A percentile compares a stretch with the other conserved stretches of the same genome.
Evolutionary conservation across 1,140 invertebrate genomes (phyloP).

Genomic region (Brachionus calyciflorus): DNA sequence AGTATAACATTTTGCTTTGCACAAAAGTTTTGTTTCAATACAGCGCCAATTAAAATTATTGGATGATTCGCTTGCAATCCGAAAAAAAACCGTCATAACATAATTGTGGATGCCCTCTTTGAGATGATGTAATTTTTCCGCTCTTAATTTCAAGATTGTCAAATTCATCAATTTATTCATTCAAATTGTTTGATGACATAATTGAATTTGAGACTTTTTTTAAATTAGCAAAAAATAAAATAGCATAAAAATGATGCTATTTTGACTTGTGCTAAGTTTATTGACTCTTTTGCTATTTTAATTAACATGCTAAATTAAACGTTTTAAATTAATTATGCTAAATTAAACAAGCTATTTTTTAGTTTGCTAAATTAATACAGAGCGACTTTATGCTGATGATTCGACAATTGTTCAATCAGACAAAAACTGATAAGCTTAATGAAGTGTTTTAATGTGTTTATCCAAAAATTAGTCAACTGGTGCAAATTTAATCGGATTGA

Average conservation of each 20-base stretch:
- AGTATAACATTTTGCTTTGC: conserved; percentile 1
- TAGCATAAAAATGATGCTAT: not conserved
- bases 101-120: not conserved
- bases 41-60: not conserved
- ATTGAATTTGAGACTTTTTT: too few species aligned
- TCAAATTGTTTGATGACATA: not conserved
- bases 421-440: too few species aligned
- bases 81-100: not conserved
- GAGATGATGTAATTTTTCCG: not conserved
- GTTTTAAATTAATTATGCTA: conserved; percentile 3
- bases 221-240: too few species aligned
- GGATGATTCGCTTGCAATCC: not conserved
- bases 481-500: too few species aligned
- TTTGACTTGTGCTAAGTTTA: not conserved
- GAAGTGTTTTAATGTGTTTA: too few species aligned
- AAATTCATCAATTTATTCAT: not conserved
- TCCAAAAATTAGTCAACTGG: too few species aligned
- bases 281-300: too few species aligned
- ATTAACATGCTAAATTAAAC: not conserved
- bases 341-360: conserved; percentile 1
- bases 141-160: not conserved
- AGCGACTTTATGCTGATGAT: too few species aligned
- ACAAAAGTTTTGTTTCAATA: not conserved
- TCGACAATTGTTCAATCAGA: too few species aligned
- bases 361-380: not conserved